Evolutionary conservation across 1,140 invertebrate species (phyloP).

Genomic region (Diorhabda sublineata): DNA sequence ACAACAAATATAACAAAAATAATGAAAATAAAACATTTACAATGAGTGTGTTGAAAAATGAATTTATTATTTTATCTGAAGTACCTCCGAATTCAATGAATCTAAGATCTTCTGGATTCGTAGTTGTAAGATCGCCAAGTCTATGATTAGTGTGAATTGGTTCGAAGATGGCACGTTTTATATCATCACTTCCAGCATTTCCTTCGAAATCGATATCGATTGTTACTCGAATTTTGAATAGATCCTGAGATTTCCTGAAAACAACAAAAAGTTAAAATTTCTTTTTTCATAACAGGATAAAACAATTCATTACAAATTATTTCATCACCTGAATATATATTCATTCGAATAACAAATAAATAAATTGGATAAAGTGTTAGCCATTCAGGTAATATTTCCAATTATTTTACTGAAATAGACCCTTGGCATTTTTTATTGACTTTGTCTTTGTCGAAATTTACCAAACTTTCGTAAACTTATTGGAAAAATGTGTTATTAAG

Average conservation of each 20-base stretch:
- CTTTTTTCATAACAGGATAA: no score
- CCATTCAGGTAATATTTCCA: no score
- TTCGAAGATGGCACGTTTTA: constrained; percentile 45
- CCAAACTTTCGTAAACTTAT: background rate
- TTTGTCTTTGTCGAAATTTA: no score
- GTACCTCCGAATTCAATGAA: constrained; percentile 52
- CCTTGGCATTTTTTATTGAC: no score
- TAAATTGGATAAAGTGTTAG: no score
- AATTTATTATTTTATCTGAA: background rate
- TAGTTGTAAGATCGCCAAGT: constrained; percentile 33
- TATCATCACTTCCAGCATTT: constrained; percentile 39
- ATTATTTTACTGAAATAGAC: no score
- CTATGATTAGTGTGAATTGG: constrained; percentile 44
- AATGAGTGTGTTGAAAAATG: background rate
- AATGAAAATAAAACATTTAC: no score
- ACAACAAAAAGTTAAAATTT: background rate
- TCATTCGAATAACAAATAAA: no score
- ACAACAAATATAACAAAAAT: background rate
- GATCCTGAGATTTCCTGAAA: constrained; percentile 39
- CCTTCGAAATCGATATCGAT: constrained; percentile 51
- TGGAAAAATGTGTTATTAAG: background rate
- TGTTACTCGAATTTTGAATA: constrained; percentile 39
- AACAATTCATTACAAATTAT: no score
- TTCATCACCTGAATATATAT: no score
- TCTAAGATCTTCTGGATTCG: constrained; percentile 47